phyloP scores from a whole-genome alignment of 2,888 invertebrate species.

The Luperina nickerlii region DNA sequence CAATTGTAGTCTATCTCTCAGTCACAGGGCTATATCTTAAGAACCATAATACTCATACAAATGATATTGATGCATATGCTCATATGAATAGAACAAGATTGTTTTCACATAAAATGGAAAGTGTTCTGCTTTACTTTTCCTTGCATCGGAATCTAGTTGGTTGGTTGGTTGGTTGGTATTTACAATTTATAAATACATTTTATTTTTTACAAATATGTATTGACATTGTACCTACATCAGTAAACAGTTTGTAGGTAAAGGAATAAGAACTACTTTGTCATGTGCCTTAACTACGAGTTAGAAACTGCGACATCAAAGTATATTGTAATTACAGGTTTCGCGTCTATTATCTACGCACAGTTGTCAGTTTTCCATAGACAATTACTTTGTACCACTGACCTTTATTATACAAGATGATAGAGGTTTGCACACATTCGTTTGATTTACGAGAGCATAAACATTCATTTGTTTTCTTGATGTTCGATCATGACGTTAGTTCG shows the following conservation, averaged over 20 bases:
- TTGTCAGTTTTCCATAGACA: slow-evolving; percentile 2
- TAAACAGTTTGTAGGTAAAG: not conserved
- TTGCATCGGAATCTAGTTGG: not conserved
- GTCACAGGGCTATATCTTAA: not conserved
- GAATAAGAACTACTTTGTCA: slow-evolving; percentile 9
- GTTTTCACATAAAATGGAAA: not conserved
- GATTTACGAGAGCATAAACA: not conserved
- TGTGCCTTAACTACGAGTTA: not conserved
- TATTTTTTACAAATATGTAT: not conserved
- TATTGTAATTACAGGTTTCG: slow-evolving; percentile 8
- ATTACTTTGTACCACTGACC: not conserved
- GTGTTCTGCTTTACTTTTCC: not conserved
- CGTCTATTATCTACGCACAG: slow-evolving; percentile 25
- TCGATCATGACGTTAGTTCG: not conserved
- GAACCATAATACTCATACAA: not conserved
- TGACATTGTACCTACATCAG: not conserved
- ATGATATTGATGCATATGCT: not conserved
- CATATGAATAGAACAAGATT: not conserved
- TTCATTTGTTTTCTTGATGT: not conserved
- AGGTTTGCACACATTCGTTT: not conserved
- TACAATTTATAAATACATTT: too few species aligned
- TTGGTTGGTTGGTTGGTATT: not conserved
- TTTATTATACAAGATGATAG: too few species aligned
- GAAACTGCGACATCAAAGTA: not conserved
- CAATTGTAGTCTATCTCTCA: not conserved